phyloP scores from a whole-genome alignment of 2,797 vertebrate species.

The Phalloptychus januarius region DNA sequence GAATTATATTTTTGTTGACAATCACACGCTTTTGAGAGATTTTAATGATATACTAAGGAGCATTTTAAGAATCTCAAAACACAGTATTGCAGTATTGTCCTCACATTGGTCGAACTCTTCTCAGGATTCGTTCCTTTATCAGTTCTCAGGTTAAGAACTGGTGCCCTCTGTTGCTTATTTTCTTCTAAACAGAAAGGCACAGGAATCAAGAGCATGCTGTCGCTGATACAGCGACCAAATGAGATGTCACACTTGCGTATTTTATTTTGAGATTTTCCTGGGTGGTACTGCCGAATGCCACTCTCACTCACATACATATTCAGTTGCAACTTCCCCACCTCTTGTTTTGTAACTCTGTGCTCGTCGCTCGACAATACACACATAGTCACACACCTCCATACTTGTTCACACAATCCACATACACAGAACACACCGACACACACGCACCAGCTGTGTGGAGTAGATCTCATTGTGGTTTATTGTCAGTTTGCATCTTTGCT shows the following conservation, averaged over 20 bases:
- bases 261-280: conserved; percentile 28
- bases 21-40: background rate
- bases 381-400: background rate
- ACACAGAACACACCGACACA: conserved; percentile 1
- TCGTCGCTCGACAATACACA: background rate
- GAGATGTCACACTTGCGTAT: conserved; percentile 14
- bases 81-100: background rate
- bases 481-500: conserved; percentile 64
- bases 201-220: background rate
- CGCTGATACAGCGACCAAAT: background rate
- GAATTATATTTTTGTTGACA: background rate
- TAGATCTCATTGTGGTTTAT: conserved; percentile 56
- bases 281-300: conserved; percentile 1
- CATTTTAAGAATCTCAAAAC: background rate
- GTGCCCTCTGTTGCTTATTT: background rate
- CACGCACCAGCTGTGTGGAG: conserved; percentile 49
- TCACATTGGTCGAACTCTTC: background rate
- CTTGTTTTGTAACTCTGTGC: conserved; percentile 4
- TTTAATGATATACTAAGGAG: background rate
- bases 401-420: background rate
- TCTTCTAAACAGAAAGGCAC: background rate
- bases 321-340: conserved; percentile 16
- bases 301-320: conserved; percentile 2
- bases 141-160: background rate
- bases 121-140: background rate